Base-by-base conservation (phyloP, 2,113 vertebrate species). In the Bostrychus sinensis region DNA sequence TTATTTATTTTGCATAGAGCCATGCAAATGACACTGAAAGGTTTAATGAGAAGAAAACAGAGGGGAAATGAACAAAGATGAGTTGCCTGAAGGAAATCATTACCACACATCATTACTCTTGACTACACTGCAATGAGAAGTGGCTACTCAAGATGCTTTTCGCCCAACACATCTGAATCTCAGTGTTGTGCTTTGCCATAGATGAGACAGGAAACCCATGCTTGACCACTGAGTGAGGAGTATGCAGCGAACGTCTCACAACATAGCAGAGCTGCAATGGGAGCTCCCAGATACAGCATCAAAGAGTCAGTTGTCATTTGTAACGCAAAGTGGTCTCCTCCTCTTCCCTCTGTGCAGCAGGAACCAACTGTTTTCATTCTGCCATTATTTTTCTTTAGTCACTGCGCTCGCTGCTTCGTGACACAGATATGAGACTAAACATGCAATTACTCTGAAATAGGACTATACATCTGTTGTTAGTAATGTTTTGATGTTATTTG, bases 81-180 rank as follows among this genome's bases (percentile, higher is more conserved):
- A 86, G 78, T 81, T 41, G 84, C 88, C 86, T 84, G 48, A 79
- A 88, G 88, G 84, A 88, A 86, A 88, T 74, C 83, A 86, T 88
- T 86, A 82, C 43, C 72, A 81, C 85, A 84, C 88, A 81, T 82
- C 80, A 85, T 88, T 88, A 85, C 80, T 79, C 82, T 76, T 78
- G 76, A 86, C 84, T 85, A 81, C 78, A 73, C 72, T 56, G 78
- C 76, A 82, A 54, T 65, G 55, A 70, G 64, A 65, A 72, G 48
- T 30, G 83, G 56, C 61, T 70, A 70, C 77, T 55, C 73, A 23
- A 67, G 67, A 73, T 14, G 55, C 75, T 63, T 81, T 66, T 66
- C 73, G 63, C 45, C 25, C 41, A 70, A 62, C 61, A 23, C n/a
- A 36, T 20, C 67, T 80, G 69, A 13, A 70, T 62, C 32, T 42